Evolutionary conservation across 2,113 vertebrate species (phyloP), one percentile per base, ranked within the genome.

Genomic region (Xenopus borealis): DNA sequence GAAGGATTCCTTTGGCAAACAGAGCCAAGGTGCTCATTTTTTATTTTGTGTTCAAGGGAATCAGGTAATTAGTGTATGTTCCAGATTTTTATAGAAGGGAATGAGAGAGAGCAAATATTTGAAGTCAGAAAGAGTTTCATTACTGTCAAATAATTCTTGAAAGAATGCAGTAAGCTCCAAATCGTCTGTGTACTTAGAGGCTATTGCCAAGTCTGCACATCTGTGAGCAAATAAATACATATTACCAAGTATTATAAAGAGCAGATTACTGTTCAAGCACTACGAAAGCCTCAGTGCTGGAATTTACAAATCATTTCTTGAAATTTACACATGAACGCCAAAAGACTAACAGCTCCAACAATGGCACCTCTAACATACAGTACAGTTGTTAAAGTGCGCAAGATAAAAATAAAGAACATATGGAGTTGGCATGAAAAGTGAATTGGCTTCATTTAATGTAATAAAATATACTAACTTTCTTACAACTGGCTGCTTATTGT

Each of bases 81-180:
- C 50, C 13, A n/a, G 19, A n/a, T 18, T 47, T 55, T 52, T 69
- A 63, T 62, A 64, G 66, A 13, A 14, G 30, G n/a, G 12, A 61
- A 64, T 57, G 50, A 76, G 59, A 70, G 18, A 45, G 44, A 68
- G 62, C 66, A 76, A 76, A 76, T 76, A 76, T 76, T 76, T 76
- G 66, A 76, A 57, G 58, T 64, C 44, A 17, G 23, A 46, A 69
- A 75, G 74, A 76, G 46, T 76, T 69, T 76, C 59, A 55, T 64
- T 53, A 55, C 14, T 9, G 30, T 70, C 18, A 57, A 69, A 69
- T 69, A 64, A 69, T 69, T 76, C 66, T 52, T 40, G 69, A 57
- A 76, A 76, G 74, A 76, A 76, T 76, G 66, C 66, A 70, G 58
- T 63, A 57, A 76, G 58, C 74, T 57, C 7, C 19, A 70, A 46